These are phyloP conservation scores for Sphaerophoria rueppellii DNA, from an alignment of 2,888 invertebrate genomes.

Conservation along the genomic window DNA sequence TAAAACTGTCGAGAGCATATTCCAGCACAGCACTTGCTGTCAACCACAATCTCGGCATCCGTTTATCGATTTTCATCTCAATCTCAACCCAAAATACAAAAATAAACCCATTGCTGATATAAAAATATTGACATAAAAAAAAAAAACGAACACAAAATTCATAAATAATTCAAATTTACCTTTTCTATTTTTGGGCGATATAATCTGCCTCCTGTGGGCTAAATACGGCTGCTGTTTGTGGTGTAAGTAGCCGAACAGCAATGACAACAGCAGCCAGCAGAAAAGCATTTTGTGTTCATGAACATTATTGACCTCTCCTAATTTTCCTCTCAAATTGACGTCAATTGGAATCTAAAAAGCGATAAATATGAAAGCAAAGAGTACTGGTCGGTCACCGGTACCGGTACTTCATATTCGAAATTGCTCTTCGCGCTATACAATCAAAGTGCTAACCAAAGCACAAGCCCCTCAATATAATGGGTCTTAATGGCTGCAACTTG, in stretches of 20 bases:
- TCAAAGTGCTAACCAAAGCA: conserved; percentile 65
- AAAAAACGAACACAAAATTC: not conserved
- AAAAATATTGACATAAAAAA: conserved; percentile 5
- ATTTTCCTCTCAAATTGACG: conserved; percentile 70
- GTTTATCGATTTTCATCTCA: conserved; percentile 9
- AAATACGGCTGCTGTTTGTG: not conserved
- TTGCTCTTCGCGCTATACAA: conserved; percentile 47
- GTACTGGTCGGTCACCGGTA: conserved; percentile 20
- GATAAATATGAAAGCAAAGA: conserved; percentile 60
- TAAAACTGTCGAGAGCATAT: not conserved
- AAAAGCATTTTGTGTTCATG: conserved; percentile 40
- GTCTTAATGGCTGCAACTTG: conserved; percentile 56
- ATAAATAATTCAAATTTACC: conserved; percentile 54
- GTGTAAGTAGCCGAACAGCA: not conserved
- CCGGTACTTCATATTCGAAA: conserved; percentile 51
- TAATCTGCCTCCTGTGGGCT: conserved; percentile 17
- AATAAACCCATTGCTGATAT: not conserved
- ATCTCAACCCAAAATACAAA: not conserved
- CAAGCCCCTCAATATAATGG: conserved; percentile 64
- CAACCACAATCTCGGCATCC: conserved; percentile 1
- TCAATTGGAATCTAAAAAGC: conserved; percentile 70
- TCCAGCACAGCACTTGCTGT: conserved; percentile 2
- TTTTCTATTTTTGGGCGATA: conserved; percentile 53
- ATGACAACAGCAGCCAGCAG: not conserved
- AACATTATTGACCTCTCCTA: conserved; percentile 66